phyloP scores from a whole-genome alignment of 1,140 invertebrate species.

The Steinernema feltiae region DNA sequence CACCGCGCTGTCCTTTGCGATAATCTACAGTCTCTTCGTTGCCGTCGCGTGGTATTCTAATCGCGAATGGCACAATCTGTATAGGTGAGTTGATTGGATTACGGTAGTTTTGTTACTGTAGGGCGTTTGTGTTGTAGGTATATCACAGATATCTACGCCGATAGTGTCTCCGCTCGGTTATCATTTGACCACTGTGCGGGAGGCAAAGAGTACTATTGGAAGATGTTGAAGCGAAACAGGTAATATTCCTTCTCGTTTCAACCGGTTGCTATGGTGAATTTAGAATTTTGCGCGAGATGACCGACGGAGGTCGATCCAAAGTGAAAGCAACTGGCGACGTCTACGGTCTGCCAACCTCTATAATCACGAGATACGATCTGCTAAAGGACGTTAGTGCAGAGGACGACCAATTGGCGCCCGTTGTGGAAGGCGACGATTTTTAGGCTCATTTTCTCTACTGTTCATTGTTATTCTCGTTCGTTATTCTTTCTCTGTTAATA shows the following conservation, averaged over 20 bases:
- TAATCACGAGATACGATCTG: slow-evolving; percentile 37
- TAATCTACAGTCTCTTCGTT: slow-evolving; percentile 26
- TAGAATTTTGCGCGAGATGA: slow-evolving; percentile 38
- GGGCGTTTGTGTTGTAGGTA: slow-evolving; percentile 28
- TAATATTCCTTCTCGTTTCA: slow-evolving; percentile 20
- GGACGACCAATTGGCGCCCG: slow-evolving; percentile 33
- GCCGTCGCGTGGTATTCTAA: slow-evolving; percentile 30
- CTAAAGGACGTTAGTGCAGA: slow-evolving; percentile 42
- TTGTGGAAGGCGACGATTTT: slow-evolving; percentile 41
- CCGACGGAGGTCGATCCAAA: slow-evolving; percentile 23
- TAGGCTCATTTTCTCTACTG: slow-evolving; percentile 20
- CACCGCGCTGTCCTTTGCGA: slow-evolving; percentile 25
- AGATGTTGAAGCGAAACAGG: slow-evolving; percentile 42
- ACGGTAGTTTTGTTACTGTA: not conserved
- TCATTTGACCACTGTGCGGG: slow-evolving; percentile 39
- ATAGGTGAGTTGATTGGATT: slow-evolving; percentile 22
- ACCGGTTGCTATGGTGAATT: no score
- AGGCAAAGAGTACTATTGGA: slow-evolving; percentile 45
- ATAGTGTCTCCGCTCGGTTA: slow-evolving; percentile 25
- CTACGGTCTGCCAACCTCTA: slow-evolving; percentile 26
- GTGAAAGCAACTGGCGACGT: slow-evolving; percentile 38
- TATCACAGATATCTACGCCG: slow-evolving; percentile 40
- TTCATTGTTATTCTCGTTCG: slow-evolving; percentile 12
- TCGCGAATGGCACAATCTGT: slow-evolving; percentile 31
- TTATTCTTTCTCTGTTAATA: no score